phyloP scores from a whole-genome alignment of 2,888 invertebrate genomes.

The Zhuqinia jingwanae region DNA sequence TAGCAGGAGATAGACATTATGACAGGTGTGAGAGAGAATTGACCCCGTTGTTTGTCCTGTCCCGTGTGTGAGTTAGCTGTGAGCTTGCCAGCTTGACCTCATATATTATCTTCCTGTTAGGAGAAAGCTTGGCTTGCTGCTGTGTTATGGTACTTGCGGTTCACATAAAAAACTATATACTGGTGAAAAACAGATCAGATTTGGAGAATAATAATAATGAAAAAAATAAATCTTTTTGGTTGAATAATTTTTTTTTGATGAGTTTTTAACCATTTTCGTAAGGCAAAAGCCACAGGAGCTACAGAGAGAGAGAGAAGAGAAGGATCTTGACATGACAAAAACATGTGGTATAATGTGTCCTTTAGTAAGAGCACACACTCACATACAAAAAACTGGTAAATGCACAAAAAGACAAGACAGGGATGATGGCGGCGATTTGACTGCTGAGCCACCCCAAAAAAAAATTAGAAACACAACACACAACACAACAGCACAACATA shows the following conservation, averaged over 20 bases:
- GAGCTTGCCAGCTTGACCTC: constrained; percentile 21
- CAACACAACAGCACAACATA: no score
- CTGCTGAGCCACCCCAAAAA: background rate
- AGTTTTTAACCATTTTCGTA: constrained; percentile 34
- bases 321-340: constrained; percentile 25
- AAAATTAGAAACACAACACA: background rate
- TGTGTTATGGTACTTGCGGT: background rate
- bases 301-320: no score
- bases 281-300: constrained; percentile 25
- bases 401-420: constrained; percentile 14
- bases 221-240: constrained; percentile 1
- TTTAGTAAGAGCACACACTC: no score
- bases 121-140: background rate
- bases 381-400: background rate
- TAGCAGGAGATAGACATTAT: background rate
- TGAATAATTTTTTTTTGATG: constrained; percentile 37
- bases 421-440: background rate
- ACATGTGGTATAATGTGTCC: background rate
- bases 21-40: background rate
- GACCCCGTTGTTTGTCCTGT: constrained; percentile 6
- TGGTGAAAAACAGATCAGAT: constrained; percentile 22
- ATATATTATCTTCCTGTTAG: constrained; percentile 1
- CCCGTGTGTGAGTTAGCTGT: background rate
- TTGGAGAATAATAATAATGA: constrained; percentile 7
- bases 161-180: constrained; percentile 10